These are phyloP conservation scores for Plutomurus gul DNA, from an alignment of 1,140 invertebrate genomes.

Conservation along the genomic window DNA sequence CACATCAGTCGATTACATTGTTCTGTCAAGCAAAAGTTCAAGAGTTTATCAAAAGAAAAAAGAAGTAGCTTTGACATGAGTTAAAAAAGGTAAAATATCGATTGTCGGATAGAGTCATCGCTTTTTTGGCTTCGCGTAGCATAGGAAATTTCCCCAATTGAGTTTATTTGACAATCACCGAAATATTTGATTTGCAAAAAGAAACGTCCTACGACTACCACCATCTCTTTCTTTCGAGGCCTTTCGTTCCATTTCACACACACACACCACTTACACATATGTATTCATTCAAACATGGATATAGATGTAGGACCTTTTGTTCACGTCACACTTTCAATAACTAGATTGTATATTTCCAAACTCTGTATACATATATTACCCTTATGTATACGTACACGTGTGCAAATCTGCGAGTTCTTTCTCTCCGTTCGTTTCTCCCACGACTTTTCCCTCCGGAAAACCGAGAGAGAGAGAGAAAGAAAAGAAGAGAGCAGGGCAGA, in stretches of 20 bases:
- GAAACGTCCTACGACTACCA: neutral
- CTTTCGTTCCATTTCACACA: neutral
- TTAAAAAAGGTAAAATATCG: neutral
- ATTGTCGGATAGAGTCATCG: neutral
- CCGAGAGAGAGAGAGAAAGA: neutral
- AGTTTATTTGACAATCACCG: neutral
- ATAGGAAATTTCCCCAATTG: conserved; percentile 10
- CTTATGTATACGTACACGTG: too few relatives aligned
- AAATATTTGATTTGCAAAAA: conserved; percentile 17
- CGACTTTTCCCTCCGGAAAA: neutral
- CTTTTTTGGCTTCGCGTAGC: neutral
- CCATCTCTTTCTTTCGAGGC: too few relatives aligned
- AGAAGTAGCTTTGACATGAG: neutral
- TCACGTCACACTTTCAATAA: too few relatives aligned
- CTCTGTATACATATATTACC: too few relatives aligned
- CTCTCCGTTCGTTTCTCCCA: neutral
- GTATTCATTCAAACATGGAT: conserved; percentile 18
- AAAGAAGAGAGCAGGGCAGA: too few relatives aligned
- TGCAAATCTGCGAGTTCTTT: neutral
- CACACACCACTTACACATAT: neutral
- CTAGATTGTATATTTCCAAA: too few relatives aligned
- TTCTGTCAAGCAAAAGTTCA: too few relatives aligned
- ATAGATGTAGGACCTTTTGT: too few relatives aligned
- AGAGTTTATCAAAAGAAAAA: too few relatives aligned
- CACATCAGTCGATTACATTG: too few relatives aligned